A percentile compares a stretch with the other conserved stretches of the same genome.
phyloP scores from a whole-genome alignment of 2,113 vertebrate genomes.

The Columbina picui region DNA sequence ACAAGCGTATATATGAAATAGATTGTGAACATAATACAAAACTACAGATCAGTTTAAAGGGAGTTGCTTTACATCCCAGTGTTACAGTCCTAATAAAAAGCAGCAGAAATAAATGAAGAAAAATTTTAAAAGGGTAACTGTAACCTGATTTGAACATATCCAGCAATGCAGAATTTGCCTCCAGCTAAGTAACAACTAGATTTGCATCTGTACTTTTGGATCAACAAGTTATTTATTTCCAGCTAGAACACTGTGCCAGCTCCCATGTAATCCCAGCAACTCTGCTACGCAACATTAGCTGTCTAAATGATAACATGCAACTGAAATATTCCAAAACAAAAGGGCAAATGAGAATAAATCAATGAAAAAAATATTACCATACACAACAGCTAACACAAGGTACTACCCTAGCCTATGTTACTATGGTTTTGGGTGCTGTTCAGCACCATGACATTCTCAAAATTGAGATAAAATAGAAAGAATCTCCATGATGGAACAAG shows the following conservation, averaged over 20 bases:
- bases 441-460: fast-evolving
- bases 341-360: background rate
- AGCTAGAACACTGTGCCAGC: constrained; percentile 13
- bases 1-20: background rate
- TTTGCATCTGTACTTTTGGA: background rate
- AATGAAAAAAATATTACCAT: background rate
- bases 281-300: background rate
- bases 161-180: background rate
- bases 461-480: background rate
- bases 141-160: background rate
- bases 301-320: background rate
- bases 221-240: background rate
- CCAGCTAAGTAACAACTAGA: constrained; percentile 37
- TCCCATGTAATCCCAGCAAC: background rate
- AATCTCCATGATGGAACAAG: background rate
- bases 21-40: background rate
- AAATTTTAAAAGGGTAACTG: background rate
- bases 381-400: background rate
- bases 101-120: background rate
- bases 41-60: background rate
- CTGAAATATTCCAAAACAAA: background rate
- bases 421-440: background rate
- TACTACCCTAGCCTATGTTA: background rate
- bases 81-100: background rate
- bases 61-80: background rate